These are phyloP conservation scores for Corvus hawaiiensis DNA, from an alignment of 2,113 vertebrate genomes.

Conservation along the genomic window DNA sequence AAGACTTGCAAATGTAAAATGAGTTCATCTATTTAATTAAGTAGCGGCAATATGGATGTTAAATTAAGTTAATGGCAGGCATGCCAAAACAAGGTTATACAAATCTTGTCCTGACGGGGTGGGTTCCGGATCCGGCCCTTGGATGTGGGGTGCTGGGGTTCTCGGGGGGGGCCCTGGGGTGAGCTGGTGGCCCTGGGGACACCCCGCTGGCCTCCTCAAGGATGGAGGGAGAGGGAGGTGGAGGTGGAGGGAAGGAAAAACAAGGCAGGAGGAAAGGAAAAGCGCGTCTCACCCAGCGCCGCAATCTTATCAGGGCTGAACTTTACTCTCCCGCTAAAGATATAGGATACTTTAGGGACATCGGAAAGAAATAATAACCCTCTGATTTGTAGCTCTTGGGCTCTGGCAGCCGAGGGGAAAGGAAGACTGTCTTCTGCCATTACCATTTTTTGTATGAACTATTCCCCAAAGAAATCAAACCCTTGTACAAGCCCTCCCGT, in stretches of 20 bases:
- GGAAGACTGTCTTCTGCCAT: neutral
- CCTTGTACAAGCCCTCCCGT: slow-evolving; percentile 30
- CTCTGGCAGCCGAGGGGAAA: neutral
- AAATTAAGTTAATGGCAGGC: slow-evolving; percentile 65
- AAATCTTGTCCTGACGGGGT: slow-evolving; percentile 2
- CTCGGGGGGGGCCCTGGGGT: neutral
- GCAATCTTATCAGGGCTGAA: slow-evolving; percentile 63
- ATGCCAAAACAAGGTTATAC: slow-evolving; percentile 61
- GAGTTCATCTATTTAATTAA: slow-evolving; percentile 77
- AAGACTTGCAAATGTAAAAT: slow-evolving; percentile 66
- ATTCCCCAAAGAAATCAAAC: slow-evolving; percentile 67
- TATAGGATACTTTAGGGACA: slow-evolving; percentile 62
- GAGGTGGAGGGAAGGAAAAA: neutral
- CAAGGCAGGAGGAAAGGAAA: neutral
- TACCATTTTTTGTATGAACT: slow-evolving; percentile 38
- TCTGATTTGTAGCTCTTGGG: slow-evolving; percentile 52
- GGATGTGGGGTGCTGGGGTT: neutral
- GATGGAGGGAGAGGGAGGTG: neutral
- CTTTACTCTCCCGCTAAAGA: slow-evolving; percentile 61
- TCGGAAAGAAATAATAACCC: slow-evolving; percentile 62
- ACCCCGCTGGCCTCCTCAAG: neutral
- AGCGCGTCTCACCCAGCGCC: slow-evolving; percentile 8
- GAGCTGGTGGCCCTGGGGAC: neutral
- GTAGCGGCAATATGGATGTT: slow-evolving; percentile 66
- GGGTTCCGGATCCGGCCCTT: neutral